These are phyloP conservation scores for Epinephelus awoara DNA, from an alignment of 2,797 vertebrate species.

Conservation along the genomic window DNA sequence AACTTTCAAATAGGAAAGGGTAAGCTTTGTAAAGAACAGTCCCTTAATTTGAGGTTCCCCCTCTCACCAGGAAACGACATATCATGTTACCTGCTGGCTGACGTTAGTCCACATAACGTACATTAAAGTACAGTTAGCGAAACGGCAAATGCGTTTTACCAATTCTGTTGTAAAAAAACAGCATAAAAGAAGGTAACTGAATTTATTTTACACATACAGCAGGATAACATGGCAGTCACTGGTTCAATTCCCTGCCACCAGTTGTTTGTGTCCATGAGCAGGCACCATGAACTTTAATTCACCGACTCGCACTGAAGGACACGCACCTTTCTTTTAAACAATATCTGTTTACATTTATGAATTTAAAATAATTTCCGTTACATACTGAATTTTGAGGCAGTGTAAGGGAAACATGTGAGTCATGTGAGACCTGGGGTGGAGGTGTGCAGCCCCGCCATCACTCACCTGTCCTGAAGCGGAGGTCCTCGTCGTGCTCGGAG, in stretches of 20 bases:
- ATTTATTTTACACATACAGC: not conserved
- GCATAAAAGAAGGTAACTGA: not conserved
- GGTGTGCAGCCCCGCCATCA: not conserved
- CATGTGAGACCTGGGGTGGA: too few relatives aligned
- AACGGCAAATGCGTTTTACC: not conserved
- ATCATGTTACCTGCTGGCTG: constrained; percentile 22
- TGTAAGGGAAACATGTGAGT: too few relatives aligned
- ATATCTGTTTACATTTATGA: too few relatives aligned
- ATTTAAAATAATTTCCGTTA: too few relatives aligned
- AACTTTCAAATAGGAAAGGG: too few relatives aligned
- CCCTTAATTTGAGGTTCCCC: not conserved
- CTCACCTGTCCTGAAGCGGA: constrained; percentile 91
- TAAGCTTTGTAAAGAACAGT: too few relatives aligned
- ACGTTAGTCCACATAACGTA: constrained; percentile 6
- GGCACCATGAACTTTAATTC: not conserved
- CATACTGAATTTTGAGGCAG: too few relatives aligned
- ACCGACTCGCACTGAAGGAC: too few relatives aligned
- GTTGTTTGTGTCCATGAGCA: not conserved
- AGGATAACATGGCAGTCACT: not conserved
- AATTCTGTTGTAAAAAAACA: not conserved
- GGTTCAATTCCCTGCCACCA: constrained; percentile 16
- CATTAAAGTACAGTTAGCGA: not conserved
- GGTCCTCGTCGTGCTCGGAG: constrained; percentile 81
- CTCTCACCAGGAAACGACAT: constrained; percentile 27
- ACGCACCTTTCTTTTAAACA: too few relatives aligned